phyloP scores from a whole-genome alignment of 2,888 invertebrate genomes.

The Eumacrocentrus americanus region DNA sequence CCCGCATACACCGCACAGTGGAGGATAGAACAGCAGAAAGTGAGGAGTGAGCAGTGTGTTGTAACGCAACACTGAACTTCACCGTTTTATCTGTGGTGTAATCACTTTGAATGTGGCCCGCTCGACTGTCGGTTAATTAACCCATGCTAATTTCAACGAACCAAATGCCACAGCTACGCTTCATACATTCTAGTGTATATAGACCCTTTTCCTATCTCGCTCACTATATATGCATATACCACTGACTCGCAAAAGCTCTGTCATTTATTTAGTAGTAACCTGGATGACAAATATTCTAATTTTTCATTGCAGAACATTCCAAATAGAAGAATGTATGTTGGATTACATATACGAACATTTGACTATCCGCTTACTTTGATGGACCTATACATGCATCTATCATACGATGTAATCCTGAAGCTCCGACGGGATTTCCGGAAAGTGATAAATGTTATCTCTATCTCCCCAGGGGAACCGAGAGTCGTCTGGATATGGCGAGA shows the following conservation, averaged over 20 bases:
- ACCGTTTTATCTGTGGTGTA: constrained; percentile 21
- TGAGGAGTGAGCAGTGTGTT: constrained; percentile 20
- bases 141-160: constrained; percentile 16
- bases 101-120: constrained; percentile 15
- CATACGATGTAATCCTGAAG: constrained; percentile 20
- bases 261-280: too few relatives aligned
- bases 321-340: too few relatives aligned
- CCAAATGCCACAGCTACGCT: background rate
- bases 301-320: too few relatives aligned
- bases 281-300: background rate
- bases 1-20: background rate
- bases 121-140: constrained; percentile 12
- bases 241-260: background rate
- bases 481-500: constrained; percentile 21
- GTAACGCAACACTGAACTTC: constrained; percentile 21
- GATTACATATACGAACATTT: constrained; percentile 2
- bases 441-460: constrained; percentile 32
- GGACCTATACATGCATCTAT: constrained; percentile 13
- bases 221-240: constrained; percentile 7
- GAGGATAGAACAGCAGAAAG: constrained; percentile 2
- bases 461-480: constrained; percentile 22
- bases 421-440: constrained; percentile 23
- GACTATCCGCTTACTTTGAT: constrained; percentile 1
- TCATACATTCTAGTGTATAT: background rate
- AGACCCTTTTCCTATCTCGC: background rate